These are phyloP conservation scores for Diorhabda elongata DNA, from an alignment of 1,140 invertebrate species.

Conservation along the genomic window DNA sequence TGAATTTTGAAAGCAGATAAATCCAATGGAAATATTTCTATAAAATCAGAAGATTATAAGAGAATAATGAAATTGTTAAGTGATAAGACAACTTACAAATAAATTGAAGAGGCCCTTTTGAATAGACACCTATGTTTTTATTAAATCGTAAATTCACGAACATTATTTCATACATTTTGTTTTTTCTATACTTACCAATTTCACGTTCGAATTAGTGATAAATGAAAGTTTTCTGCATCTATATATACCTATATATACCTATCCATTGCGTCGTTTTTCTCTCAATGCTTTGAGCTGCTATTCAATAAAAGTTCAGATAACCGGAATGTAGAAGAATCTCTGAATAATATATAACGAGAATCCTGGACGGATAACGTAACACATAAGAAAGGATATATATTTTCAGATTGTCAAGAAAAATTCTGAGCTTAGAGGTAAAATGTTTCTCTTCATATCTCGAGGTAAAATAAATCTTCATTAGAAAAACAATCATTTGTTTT, in stretches of 20 bases:
- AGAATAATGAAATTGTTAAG: too few species aligned
- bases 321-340: constrained; percentile 29
- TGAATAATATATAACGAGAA: constrained; percentile 23
- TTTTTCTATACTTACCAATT: not conserved
- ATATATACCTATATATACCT: not conserved
- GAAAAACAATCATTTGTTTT: constrained; percentile 2
- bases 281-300: constrained; percentile 21
- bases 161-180: too few species aligned
- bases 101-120: too few species aligned
- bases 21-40: too few species aligned
- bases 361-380: constrained; percentile 14
- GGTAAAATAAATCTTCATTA: constrained; percentile 4
- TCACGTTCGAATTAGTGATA: not conserved
- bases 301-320: constrained; percentile 30
- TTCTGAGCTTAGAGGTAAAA: constrained; percentile 9
- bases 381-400: constrained; percentile 34
- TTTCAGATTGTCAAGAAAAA: constrained; percentile 34
- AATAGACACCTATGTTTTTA: too few species aligned
- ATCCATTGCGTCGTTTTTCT: not conserved
- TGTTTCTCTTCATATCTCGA: constrained; percentile 7
- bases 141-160: too few species aligned
- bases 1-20: too few species aligned
- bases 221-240: not conserved
- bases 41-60: too few species aligned
- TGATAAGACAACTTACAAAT: too few species aligned